phyloP scores from a whole-genome alignment of 2,113 vertebrate species.

The Hemiprocne comata region DNA sequence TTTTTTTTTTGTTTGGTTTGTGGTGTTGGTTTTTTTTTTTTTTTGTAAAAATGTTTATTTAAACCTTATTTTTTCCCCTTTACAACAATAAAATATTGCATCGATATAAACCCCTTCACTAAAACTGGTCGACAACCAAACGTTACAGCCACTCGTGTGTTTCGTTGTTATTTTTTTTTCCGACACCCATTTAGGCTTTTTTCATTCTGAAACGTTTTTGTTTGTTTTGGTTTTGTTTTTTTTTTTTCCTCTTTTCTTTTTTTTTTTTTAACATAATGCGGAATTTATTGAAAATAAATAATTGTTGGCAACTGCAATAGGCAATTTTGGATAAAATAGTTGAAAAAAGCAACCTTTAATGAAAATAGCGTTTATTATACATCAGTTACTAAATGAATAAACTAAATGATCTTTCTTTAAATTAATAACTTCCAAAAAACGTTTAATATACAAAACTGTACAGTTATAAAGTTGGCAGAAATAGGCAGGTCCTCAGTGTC shows the following conservation, averaged over 20 bases:
- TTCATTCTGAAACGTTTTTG: background rate
- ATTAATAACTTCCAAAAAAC: constrained; percentile 95
- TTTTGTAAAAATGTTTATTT: constrained; percentile 83
- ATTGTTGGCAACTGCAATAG: constrained; percentile 90
- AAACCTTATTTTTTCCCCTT: constrained; percentile 63
- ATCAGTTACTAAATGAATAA: constrained; percentile 97
- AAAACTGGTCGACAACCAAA: constrained; percentile 78
- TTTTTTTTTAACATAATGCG: constrained; percentile 86
- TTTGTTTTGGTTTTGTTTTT: background rate
- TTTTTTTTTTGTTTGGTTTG: background rate
- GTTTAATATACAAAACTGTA: constrained; percentile 99
- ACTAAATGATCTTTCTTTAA: constrained; percentile 97
- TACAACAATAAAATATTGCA: constrained; percentile 84
- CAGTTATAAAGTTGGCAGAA: constrained; percentile 94
- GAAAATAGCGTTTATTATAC: constrained; percentile 97
- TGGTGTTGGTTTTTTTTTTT: background rate
- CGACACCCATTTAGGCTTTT: constrained; percentile 80
- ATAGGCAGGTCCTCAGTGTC: constrained; percentile 79
- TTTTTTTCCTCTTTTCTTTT: constrained; percentile 69
- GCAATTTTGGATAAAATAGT: constrained; percentile 97
- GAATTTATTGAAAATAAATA: constrained; percentile 99
- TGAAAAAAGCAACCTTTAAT: constrained; percentile 95
- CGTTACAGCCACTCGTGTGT: constrained; percentile 80
- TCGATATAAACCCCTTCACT: constrained; percentile 80
- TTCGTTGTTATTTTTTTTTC: constrained; percentile 74